phyloP scores from a whole-genome alignment of 2,113 vertebrate species.

The Empidonax traillii region DNA sequence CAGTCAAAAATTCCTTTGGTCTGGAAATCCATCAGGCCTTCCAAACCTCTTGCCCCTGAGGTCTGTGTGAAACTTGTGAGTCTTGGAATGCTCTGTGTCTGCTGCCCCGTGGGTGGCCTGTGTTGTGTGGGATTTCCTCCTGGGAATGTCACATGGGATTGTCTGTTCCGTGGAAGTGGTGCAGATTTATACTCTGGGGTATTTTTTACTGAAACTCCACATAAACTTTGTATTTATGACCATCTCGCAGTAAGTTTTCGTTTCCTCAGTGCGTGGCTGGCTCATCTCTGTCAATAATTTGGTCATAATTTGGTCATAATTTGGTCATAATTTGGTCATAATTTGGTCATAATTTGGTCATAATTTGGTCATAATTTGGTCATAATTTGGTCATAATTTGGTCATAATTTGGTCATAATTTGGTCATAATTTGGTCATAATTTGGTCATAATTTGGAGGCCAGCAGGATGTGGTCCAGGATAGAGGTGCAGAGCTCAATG shows the following conservation, averaged over 20 bases:
- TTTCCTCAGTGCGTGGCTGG: background rate
- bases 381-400: too few relatives aligned
- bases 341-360: too few relatives aligned
- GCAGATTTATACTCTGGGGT: background rate
- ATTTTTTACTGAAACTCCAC: constrained; percentile 46
- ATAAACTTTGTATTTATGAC: constrained; percentile 53
- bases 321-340: too few relatives aligned
- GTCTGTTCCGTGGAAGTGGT: constrained; percentile 14
- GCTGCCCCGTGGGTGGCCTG: background rate
- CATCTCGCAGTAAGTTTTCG: background rate
- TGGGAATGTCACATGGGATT: background rate
- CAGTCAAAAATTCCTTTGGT: background rate
- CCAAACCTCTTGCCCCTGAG: background rate
- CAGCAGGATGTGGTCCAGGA: background rate
- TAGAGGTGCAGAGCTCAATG: rapidly evolving
- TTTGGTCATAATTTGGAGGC: background rate
- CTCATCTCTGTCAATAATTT: background rate
- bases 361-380: too few relatives aligned
- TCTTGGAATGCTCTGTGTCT: background rate
- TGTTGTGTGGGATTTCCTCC: background rate
- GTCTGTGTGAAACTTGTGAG: background rate
- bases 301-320: too few relatives aligned
- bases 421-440: too few relatives aligned
- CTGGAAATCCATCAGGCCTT: background rate
- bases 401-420: too few relatives aligned